Evolutionary conservation across 1,140 invertebrate genomes (phyloP).

Genomic region (Drosophila pruinosa): DNA sequence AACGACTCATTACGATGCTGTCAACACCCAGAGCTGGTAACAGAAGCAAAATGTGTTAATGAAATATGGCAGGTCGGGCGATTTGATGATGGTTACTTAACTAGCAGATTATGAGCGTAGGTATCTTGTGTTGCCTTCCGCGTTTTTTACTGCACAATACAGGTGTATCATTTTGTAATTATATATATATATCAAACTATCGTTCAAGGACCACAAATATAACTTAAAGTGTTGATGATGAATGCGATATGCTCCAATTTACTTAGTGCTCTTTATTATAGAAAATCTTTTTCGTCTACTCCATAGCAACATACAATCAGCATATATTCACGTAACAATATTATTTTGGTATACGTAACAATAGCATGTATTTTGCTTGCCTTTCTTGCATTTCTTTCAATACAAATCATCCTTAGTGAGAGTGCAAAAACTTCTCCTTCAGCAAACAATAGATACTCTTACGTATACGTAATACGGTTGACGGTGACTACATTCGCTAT

Average conservation of each 20-base stretch:
- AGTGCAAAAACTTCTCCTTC: neutral
- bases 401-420: too few relatives aligned
- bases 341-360: too few relatives aligned
- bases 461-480: neutral
- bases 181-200: neutral
- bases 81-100: neutral
- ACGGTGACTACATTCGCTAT: neutral
- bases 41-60: neutral
- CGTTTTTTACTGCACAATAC: neutral
- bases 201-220: too few relatives aligned
- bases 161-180: neutral
- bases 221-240: too few relatives aligned
- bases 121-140: neutral
- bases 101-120: neutral
- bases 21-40: neutral
- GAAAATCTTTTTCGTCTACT: too few relatives aligned
- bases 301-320: too few relatives aligned
- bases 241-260: too few relatives aligned
- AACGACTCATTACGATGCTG: conserved; percentile 29
- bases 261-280: too few relatives aligned
- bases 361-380: too few relatives aligned
- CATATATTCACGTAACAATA: too few relatives aligned
- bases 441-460: neutral
- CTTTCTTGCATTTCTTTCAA: too few relatives aligned
- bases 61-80: neutral